Conservation (phyloP, 2,888 invertebrate species). For the Glyphotaelius pellucidus region DNA sequence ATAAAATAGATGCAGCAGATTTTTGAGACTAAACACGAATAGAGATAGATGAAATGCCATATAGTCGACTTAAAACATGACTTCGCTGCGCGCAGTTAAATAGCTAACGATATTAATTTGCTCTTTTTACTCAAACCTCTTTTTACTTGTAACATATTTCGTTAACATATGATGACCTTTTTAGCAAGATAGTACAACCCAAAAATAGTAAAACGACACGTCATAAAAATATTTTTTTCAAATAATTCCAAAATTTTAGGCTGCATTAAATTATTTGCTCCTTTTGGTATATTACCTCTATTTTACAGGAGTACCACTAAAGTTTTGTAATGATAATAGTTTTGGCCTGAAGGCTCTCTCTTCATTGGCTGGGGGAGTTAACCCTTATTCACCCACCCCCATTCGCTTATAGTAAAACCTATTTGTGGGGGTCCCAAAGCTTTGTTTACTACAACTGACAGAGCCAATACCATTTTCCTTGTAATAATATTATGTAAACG, state of each 20-base stretch:
- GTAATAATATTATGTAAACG: background rate
- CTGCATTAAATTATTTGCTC: background rate
- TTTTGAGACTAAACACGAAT: no score
- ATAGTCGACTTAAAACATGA: no score
- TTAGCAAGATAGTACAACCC: background rate
- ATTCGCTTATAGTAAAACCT: background rate
- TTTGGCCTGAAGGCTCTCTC: slow-evolving; percentile 8
- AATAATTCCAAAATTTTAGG: background rate
- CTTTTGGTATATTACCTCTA: background rate
- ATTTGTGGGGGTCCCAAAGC: background rate
- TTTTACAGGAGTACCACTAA: background rate
- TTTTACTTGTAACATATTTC: background rate
- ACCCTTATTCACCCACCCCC: slow-evolving; percentile 10
- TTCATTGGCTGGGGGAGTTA: slow-evolving; percentile 19
- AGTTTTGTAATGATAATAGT: slow-evolving; percentile 18
- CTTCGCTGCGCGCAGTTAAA: background rate
- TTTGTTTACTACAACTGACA: background rate
- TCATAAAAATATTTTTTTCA: background rate
- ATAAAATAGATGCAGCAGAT: no score
- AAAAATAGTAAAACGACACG: background rate
- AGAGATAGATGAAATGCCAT: no score
- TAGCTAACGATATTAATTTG: background rate
- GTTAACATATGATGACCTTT: background rate
- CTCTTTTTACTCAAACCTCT: background rate
- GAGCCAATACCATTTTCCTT: background rate